Base-by-base conservation (phyloP, 2,797 vertebrate genomes). In the Trematocara caparti region DNA sequence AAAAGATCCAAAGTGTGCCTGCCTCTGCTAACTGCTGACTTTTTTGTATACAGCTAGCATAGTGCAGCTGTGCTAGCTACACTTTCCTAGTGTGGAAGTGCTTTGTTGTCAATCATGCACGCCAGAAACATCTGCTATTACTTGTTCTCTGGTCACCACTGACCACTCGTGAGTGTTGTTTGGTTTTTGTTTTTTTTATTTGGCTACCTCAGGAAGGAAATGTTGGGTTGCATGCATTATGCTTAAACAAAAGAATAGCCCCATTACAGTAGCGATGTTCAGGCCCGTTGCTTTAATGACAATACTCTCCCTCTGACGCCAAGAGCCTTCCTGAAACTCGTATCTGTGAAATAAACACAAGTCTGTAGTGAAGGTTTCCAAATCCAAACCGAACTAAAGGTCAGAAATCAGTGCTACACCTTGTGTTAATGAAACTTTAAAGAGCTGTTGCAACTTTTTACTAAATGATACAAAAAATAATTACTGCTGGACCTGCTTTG, bases 241-340 rank as follows among this genome's bases (percentile, higher is more conserved):
- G 14, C 8, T 69, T 69, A 27, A 45, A 47, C 15, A 71, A 43
- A 47, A 47, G 14, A 45, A 30, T n/a, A 32, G 43, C 9, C 0
- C 6, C 10, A 30, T 47, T 30, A 71, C 24, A 30, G 24, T 71
- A 8, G 9, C 1, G 0, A 12, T 30, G 1, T 47, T 71, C 66
- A 30, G 62, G 38, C 19, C 62, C 5, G 0, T 43, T 43, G 8
- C 36, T 43, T 66, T 24, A 24, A 15, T 43, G 19, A 21, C 13
- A 66, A 0, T 40, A 14, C 8, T 40, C 62, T 43, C 36, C 19
- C 19, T 43, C 36, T 21, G n/a, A 64, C 2, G 2, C 62, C 12
- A 24, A 8, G 19, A 43, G 13, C 14, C 9, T n/a, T 3, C 43
- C 24, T 71, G 40, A 47, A 71, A 71, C 6, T 30, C 0, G 0